phyloP scores from a whole-genome alignment of 2,888 invertebrate species.

The Ochropleura plecta region DNA sequence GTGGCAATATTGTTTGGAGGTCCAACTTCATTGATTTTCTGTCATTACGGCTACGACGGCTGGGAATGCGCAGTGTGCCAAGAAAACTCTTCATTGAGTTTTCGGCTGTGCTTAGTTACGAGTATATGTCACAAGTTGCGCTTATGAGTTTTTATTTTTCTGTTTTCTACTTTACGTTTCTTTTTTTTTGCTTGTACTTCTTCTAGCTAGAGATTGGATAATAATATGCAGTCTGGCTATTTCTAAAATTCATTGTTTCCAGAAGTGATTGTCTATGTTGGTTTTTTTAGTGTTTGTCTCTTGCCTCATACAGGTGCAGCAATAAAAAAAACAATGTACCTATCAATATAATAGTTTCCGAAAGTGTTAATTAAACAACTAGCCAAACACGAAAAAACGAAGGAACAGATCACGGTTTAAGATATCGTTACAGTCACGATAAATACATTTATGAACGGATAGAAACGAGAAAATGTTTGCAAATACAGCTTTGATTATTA shows the following conservation, averaged over 20 bases:
- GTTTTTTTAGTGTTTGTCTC: background rate
- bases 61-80: slow-evolving; percentile 18
- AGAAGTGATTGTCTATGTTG: background rate
- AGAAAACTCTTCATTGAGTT: background rate
- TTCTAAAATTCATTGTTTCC: background rate
- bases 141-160: background rate
- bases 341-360: background rate
- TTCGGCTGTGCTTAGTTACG: background rate
- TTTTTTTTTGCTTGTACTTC: no score
- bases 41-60: slow-evolving; percentile 40
- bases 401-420: slow-evolving; percentile 15
- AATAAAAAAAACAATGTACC: background rate
- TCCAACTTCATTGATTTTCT: slow-evolving; percentile 55
- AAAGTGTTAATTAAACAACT: slow-evolving; percentile 6
- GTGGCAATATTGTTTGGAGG: slow-evolving; percentile 62
- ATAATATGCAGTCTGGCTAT: no score
- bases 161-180: no score
- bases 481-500: slow-evolving; percentile 17
- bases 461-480: slow-evolving; percentile 13
- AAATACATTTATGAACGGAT: slow-evolving; percentile 42
- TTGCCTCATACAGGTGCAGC: background rate
- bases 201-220: background rate
- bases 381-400: slow-evolving; percentile 24
- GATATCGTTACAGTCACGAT: slow-evolving; percentile 49
- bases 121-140: background rate